Conservation (phyloP, 2,888 invertebrate genomes). For the Papilio demoleus region DNA sequence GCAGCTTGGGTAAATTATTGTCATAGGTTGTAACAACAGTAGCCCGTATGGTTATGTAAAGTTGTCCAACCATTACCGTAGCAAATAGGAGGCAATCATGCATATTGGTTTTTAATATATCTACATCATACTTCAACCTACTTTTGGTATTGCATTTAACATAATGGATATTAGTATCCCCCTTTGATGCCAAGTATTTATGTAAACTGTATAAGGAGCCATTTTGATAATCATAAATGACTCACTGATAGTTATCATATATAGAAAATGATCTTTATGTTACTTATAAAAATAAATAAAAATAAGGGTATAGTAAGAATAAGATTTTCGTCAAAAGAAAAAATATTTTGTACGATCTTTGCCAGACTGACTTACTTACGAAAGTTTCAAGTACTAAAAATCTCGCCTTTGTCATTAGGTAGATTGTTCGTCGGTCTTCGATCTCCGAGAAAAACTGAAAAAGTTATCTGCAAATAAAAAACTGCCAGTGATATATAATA, state of each 20-base stretch:
- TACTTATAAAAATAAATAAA: neutral
- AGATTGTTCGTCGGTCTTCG: too few species aligned
- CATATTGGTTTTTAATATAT: slow-evolving; percentile 31
- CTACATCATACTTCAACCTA: slow-evolving; percentile 12
- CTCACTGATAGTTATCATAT: neutral
- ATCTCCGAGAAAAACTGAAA: too few species aligned
- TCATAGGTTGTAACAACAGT: slow-evolving; percentile 40
- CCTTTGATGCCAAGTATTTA: neutral
- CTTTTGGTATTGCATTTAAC: neutral
- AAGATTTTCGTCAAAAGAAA: too few species aligned
- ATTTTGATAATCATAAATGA: neutral
- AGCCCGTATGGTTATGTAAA: slow-evolving; percentile 39
- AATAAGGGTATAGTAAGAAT: neutral
- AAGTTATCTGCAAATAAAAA: too few species aligned
- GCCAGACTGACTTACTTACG: too few species aligned
- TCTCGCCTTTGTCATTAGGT: too few species aligned
- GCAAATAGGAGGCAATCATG: slow-evolving; percentile 37
- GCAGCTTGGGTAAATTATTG: slow-evolving; percentile 48
- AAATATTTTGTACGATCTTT: too few species aligned
- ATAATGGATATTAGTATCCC: slow-evolving; percentile 2
- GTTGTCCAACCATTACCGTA: slow-evolving; percentile 28
- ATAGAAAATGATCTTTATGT: neutral
- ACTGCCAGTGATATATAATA: too few species aligned
- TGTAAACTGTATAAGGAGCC: neutral
- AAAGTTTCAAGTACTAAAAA: too few species aligned